Percentiles rank a stretch among this genome's conserved stretches.
These are phyloP conservation scores for Palaemon carinicauda DNA, from an alignment of 1,140 invertebrate species.

Conservation along the genomic window DNA sequence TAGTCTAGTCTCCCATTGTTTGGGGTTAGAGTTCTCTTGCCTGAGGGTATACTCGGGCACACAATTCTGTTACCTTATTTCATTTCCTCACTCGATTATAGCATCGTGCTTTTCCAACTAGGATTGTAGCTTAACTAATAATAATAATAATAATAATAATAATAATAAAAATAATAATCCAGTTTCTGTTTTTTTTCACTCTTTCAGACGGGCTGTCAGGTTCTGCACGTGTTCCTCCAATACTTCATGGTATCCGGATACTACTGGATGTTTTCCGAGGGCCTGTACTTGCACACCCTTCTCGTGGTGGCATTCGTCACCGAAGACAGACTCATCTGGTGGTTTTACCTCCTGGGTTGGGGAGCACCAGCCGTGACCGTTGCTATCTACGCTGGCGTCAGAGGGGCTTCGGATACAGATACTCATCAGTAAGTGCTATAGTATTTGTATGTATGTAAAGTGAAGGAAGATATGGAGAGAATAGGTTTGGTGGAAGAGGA, in stretches of 20 bases:
- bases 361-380: slow-evolving; percentile 26
- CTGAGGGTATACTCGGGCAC: too few species aligned
- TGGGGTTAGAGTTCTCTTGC: too few species aligned
- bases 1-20: too few species aligned
- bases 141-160: too few species aligned
- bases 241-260: slow-evolving; percentile 92
- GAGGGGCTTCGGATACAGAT: background rate
- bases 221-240: slow-evolving; percentile 83
- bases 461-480: too few species aligned
- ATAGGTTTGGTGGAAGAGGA: too few species aligned
- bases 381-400: slow-evolving; percentile 36
- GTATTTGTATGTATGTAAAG: too few species aligned
- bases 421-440: background rate
- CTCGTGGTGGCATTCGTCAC: slow-evolving; percentile 65
- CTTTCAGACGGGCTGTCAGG: slow-evolving; percentile 79
- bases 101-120: too few species aligned
- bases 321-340: slow-evolving; percentile 63
- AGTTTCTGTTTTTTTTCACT: background rate
- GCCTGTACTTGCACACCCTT: slow-evolving; percentile 66
- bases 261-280: slow-evolving; percentile 92
- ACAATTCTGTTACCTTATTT: too few species aligned
- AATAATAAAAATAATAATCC: too few species aligned
- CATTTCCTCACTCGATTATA: too few species aligned
- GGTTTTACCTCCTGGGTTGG: slow-evolving; percentile 65
- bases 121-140: too few species aligned